Percentiles rank a stretch among this genome's conserved stretches.
phyloP scores from a whole-genome alignment of 2,888 invertebrate species.

The Acronicta aceris region DNA sequence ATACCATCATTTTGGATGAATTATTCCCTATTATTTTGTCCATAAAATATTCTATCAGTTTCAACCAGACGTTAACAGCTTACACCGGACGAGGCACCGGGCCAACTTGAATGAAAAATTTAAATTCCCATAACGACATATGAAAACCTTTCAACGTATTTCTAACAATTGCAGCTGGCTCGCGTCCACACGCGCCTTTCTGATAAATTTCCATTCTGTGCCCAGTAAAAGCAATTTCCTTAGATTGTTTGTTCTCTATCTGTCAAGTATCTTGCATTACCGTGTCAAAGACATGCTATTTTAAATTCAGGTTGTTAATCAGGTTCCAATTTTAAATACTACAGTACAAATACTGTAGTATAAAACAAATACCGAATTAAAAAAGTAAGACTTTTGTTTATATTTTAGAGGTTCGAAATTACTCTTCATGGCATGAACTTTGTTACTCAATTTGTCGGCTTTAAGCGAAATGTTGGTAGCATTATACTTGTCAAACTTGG shows the following conservation, averaged over 20 bases:
- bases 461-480: conserved; percentile 14
- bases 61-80: conserved; percentile 27
- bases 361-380: too few species aligned
- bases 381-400: too few species aligned
- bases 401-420: too few species aligned
- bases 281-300: conserved; percentile 23
- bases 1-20: too few species aligned
- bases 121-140: conserved; percentile 37
- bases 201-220: conserved; percentile 50
- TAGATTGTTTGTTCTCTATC: conserved; percentile 48
- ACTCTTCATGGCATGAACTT: conserved; percentile 23
- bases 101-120: conserved; percentile 56
- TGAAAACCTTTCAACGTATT: conserved; percentile 46
- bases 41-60: conserved; percentile 17
- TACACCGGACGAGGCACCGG: conserved; percentile 37
- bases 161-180: conserved; percentile 39
- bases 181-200: conserved; percentile 43
- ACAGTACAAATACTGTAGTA: too few species aligned
- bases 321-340: neutral
- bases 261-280: conserved; percentile 45
- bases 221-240: conserved; percentile 67
- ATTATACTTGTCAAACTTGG: conserved; percentile 18
- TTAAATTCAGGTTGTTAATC: too few species aligned
- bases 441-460: conserved; percentile 15
- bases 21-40: neutral